Conservation (phyloP, 2,113 vertebrate species). For the Gymnogyps californianus region DNA sequence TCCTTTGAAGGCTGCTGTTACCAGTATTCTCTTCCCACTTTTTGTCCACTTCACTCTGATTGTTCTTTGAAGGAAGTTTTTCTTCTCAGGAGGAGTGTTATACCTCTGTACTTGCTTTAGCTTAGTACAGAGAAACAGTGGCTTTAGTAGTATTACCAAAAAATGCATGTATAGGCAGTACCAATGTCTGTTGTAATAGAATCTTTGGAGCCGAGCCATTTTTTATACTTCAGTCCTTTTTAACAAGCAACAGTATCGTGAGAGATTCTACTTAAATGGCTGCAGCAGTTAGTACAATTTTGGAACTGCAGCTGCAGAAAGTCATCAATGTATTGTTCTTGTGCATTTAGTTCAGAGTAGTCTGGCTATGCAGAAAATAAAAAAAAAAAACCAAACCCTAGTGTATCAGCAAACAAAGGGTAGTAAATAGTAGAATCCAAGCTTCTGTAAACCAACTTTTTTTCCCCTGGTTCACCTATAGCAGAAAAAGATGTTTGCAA, state of each 20-base stretch:
- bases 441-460: not conserved
- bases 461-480: not conserved
- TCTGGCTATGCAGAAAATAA: not conserved
- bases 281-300: not conserved
- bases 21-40: not conserved
- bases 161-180: rapidly evolving
- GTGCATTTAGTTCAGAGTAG: not conserved
- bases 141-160: not conserved
- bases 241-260: not conserved
- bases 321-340: not conserved
- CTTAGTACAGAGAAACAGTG: not conserved
- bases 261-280: not conserved
- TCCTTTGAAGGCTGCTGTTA: not conserved
- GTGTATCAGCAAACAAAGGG: not conserved
- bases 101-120: not conserved
- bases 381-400: not conserved
- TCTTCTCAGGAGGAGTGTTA: not conserved
- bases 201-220: not conserved
- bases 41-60: not conserved
- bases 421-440: not conserved
- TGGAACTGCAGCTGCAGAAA: not conserved
- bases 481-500: not conserved
- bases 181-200: not conserved
- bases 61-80: not conserved
- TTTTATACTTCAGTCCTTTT: not conserved